Evolutionary conservation across 1,140 invertebrate genomes (phyloP).

Genomic region (Apis laboriosa): DNA sequence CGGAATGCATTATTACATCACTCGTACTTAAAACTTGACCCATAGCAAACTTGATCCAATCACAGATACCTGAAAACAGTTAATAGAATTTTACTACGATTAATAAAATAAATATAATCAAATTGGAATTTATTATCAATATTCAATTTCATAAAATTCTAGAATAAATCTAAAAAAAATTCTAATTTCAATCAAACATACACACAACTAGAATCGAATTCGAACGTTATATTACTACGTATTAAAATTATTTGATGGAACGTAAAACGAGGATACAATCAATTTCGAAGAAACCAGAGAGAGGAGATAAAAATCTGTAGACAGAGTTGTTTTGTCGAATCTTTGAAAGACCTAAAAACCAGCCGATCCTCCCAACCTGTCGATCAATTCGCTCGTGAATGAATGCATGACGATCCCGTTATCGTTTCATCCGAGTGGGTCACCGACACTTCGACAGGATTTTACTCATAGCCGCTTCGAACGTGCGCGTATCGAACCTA

Average conservation of each 20-base stretch:
- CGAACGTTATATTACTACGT: neutral
- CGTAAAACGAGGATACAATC: neutral
- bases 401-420: slow-evolving; percentile 74
- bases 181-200: too few relatives aligned
- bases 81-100: neutral
- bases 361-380: slow-evolving; percentile 6
- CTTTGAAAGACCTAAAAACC: slow-evolving; percentile 31
- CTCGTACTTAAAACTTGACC: neutral
- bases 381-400: slow-evolving; percentile 59
- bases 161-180: neutral
- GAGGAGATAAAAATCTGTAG: too few relatives aligned
- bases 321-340: neutral
- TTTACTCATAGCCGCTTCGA: slow-evolving; percentile 44
- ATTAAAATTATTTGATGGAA: neutral
- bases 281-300: too few relatives aligned
- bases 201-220: too few relatives aligned
- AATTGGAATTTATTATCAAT: neutral
- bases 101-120: neutral
- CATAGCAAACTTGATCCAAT: neutral
- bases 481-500: slow-evolving; percentile 61
- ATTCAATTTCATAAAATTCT: neutral
- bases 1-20: slow-evolving; percentile 39
- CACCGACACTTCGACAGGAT: slow-evolving; percentile 70
- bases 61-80: neutral
- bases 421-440: slow-evolving; percentile 77